phyloP scores from a whole-genome alignment of 2,888 invertebrate species.

The Pecten maximus region DNA sequence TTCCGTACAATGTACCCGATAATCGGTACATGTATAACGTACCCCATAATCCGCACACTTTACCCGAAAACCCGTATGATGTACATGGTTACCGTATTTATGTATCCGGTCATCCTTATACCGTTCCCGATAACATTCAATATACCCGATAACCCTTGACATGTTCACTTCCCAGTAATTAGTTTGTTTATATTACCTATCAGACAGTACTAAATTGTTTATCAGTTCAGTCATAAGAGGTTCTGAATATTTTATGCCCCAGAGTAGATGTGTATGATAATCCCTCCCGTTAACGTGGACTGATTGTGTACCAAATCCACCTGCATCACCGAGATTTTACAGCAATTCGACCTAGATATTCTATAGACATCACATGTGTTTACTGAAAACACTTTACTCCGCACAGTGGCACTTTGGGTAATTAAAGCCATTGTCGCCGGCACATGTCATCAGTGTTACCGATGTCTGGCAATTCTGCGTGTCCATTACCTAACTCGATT shows the following conservation, averaged over 20 bases:
- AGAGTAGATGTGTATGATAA: background rate
- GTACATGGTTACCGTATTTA: no score
- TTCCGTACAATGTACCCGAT: no score
- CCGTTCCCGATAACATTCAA: no score
- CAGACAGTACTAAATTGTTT: background rate
- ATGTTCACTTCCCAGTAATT: no score
- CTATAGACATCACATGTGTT: background rate
- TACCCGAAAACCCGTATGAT: no score
- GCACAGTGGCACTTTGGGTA: background rate
- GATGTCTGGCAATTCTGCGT: background rate
- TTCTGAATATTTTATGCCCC: background rate
- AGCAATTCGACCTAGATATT: background rate
- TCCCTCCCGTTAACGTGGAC: background rate
- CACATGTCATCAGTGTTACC: background rate
- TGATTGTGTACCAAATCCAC: background rate
- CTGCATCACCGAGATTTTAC: background rate
- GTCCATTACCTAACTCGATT: conserved; percentile 9
- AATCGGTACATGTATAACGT: no score
- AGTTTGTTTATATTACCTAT: background rate
- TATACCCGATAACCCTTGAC: no score
- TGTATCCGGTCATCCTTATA: no score
- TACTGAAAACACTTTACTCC: background rate
- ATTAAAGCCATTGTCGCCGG: background rate
- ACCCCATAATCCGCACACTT: no score
- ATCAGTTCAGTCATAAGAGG: background rate